Evolutionary conservation across 92 coral and sea anemone species (phyloP).

Genomic region (Pocillopora grandis): DNA sequence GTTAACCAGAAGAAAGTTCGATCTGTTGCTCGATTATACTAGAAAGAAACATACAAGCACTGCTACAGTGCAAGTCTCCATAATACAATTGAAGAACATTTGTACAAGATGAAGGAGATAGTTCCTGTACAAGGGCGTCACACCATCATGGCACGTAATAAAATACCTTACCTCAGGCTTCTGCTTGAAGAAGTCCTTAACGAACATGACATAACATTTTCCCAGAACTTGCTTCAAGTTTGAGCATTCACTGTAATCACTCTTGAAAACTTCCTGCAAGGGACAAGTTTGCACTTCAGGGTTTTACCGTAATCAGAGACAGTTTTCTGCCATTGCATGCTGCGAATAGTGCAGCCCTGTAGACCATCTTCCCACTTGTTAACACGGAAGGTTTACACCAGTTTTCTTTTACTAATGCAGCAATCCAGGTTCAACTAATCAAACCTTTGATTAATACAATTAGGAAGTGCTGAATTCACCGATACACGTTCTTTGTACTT

Average conservation of each 20-base stretch:
- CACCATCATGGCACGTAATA: neutral
- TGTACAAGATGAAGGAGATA: neutral
- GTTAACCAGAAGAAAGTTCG: no score
- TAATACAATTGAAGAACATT: neutral
- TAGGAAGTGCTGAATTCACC: no score
- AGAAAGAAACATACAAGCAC: neutral
- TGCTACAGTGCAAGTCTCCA: neutral
- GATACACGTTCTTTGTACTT: no score
- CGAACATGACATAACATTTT: conserved; percentile 89
- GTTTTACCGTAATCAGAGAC: no score
- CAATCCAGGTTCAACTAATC: no score
- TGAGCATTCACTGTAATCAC: conserved; percentile 76
- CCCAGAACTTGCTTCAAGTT: conserved; percentile 84
- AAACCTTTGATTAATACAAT: no score
- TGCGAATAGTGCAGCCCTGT: no score
- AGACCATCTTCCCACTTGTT: no score
- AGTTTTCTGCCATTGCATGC: no score
- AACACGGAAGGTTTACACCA: no score
- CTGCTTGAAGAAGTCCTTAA: conserved; percentile 84
- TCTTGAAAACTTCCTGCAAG: conserved; percentile 88
- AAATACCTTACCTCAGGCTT: conserved; percentile 75
- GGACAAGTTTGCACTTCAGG: neutral
- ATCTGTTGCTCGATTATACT: no score
- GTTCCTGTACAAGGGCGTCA: neutral
- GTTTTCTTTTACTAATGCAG: no score